Percentiles rank a stretch among this genome's conserved stretches.
phyloP scores from a whole-genome alignment of 2,888 invertebrate species.

The Autographa pulchrina region DNA sequence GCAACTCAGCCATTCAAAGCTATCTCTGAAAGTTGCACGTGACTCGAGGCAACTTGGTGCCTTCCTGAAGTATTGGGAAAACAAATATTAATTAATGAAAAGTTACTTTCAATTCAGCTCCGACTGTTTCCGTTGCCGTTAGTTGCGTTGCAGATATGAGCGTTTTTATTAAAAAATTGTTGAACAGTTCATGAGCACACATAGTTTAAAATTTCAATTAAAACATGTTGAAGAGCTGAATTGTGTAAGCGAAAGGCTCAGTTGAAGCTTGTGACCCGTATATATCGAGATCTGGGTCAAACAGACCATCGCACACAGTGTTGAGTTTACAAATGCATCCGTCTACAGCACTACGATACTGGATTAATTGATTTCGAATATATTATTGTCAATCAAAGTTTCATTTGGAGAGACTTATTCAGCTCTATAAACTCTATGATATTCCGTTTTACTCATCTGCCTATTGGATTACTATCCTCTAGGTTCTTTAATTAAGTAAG shows the following conservation, averaged over 20 bases:
- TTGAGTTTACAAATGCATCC: constrained; percentile 63
- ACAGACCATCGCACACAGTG: constrained; percentile 75
- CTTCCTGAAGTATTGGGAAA: neutral
- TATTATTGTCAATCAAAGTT: constrained; percentile 33
- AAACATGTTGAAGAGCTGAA: constrained; percentile 70
- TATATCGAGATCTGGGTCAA: constrained; percentile 81
- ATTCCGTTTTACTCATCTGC: too few relatives aligned
- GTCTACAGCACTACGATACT: constrained; percentile 31
- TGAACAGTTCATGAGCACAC: constrained; percentile 29
- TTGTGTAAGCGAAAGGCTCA: constrained; percentile 66
- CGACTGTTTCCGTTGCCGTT: constrained; percentile 8
- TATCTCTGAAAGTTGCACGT: neutral
- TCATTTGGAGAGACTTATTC: neutral
- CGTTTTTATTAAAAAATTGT: constrained; percentile 36
- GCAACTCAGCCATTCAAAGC: neutral
- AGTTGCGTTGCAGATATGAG: constrained; percentile 5
- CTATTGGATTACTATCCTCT: too few relatives aligned
- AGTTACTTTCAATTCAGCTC: neutral
- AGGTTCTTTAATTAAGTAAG: too few relatives aligned
- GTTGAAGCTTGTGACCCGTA: constrained; percentile 78
- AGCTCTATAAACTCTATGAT: neutral
- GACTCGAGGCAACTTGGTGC: neutral
- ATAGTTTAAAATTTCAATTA: constrained; percentile 73
- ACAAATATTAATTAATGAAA: constrained; percentile 2
- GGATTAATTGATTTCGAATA: constrained; percentile 40